Evolutionary conservation across 2,113 vertebrate genomes (phyloP), one percentile per base, ranked within the genome.

Genomic region (Aegithalos caudatus): DNA sequence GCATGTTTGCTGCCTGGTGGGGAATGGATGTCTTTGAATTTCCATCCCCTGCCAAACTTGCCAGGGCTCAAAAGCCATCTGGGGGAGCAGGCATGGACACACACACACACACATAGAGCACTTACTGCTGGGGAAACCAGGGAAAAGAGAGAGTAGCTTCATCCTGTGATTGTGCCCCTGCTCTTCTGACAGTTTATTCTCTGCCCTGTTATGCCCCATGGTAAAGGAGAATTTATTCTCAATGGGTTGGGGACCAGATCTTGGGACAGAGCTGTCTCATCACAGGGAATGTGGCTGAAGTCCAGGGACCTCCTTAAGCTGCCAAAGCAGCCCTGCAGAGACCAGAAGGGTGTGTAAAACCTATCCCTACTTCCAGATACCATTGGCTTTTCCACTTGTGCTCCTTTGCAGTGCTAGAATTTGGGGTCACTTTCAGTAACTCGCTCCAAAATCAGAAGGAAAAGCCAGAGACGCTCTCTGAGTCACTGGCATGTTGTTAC

Each of bases 401-500:
- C 60, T 83, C 66, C 33, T 94, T 90, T 83, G 28, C 67, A 54
- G 60, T 4, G 60, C 50, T 81, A 21, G 64, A 86, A 81, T 88
- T 84, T 40, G 89, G 92, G 93, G 92, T 93, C 89, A 95, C 86
- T 94, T 88, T 76, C 88, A 92, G 51, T 42, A 84, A 42, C 42
- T 78, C 2, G 0, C 90, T 92, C 57, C 62, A 88, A 86, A 91
- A 74, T 15, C 72, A 93, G 72, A 67, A 77, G 80, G 69, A 84
- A 81, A 72, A 94, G 79, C 71, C 23, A 5, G 61, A 86, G 95
- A 69, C 0, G 1, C 48, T 86, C 81, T 94, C 93, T 96, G 95
- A 96, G 85, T 96, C 96, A 97, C 64, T 93, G 92, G 62, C 81
- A 77, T 94, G 90, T 95, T 97, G 96, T 97, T 96, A 97, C 94